A percentile compares a stretch with the other conserved stretches of the same genome.
Evolutionary conservation across 2,888 invertebrate genomes (phyloP).

Genomic region (Heliconius cydno): DNA sequence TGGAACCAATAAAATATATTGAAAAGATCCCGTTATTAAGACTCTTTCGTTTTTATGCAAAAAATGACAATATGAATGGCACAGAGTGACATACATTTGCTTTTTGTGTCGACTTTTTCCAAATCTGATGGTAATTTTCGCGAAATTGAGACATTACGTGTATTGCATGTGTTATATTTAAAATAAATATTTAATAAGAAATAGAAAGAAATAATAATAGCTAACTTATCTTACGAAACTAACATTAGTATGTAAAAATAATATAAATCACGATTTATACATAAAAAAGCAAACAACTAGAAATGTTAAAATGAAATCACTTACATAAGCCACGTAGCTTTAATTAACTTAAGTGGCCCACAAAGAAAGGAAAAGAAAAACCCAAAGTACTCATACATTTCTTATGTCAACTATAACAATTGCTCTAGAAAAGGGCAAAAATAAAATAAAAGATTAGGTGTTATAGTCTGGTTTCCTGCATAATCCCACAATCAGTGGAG

Average conservation of each 20-base stretch:
- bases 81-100: background rate
- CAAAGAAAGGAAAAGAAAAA: background rate
- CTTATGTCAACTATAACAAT: slow-evolving; percentile 15
- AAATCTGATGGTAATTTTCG: background rate
- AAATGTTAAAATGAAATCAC: background rate
- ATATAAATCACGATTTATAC: background rate
- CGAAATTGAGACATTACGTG: background rate
- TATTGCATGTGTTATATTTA: background rate
- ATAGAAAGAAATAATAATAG: too few relatives aligned
- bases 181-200: background rate
- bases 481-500: slow-evolving; percentile 53
- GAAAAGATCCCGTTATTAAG: slow-evolving; percentile 13
- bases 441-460: slow-evolving; percentile 34
- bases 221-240: background rate
- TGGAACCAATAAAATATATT: slow-evolving; percentile 18
- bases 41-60: slow-evolving; percentile 6
- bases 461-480: slow-evolving; percentile 57
- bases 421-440: slow-evolving; percentile 8
- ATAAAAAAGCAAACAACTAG: background rate
- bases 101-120: slow-evolving; percentile 7
- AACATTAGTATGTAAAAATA: background rate
- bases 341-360: slow-evolving; percentile 1
- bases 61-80: slow-evolving; percentile 16
- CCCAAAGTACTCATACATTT: background rate
- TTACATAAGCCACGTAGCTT: background rate